These are phyloP conservation scores for Opisthocomus hoazin DNA, from an alignment of 2,113 vertebrate species.

Conservation along the genomic window DNA sequence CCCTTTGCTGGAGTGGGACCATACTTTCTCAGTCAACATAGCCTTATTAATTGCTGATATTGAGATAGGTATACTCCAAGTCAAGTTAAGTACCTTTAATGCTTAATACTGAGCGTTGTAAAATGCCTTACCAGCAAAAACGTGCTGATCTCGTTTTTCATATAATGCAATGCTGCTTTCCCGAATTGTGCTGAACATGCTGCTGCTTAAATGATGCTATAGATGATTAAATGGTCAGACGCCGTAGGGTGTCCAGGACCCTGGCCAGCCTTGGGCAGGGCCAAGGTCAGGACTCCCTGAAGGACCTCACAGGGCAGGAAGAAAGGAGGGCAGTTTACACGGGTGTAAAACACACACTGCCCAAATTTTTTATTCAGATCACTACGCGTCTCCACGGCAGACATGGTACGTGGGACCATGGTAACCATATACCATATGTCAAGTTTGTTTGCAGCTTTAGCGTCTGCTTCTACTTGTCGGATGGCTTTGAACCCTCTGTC, in stretches of 20 bases:
- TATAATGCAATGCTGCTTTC: neutral
- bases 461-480: neutral
- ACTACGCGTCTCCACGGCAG: neutral
- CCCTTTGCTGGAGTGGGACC: neutral
- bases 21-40: neutral
- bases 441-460: neutral
- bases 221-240: neutral
- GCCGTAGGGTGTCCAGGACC: neutral
- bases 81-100: neutral
- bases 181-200: neutral
- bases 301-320: neutral
- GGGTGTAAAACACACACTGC: neutral
- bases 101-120: neutral
- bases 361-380: neutral
- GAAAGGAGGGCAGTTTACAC: neutral
- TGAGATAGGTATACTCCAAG: neutral
- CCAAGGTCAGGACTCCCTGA: neutral
- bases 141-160: neutral
- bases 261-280: neutral
- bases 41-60: neutral
- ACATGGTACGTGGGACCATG: neutral
- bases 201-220: neutral
- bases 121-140: neutral
- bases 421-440: neutral
- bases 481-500: neutral